These are phyloP conservation scores for Tetramorium bicarinatum DNA, from an alignment of 2,888 invertebrate genomes.

Conservation along the genomic window DNA sequence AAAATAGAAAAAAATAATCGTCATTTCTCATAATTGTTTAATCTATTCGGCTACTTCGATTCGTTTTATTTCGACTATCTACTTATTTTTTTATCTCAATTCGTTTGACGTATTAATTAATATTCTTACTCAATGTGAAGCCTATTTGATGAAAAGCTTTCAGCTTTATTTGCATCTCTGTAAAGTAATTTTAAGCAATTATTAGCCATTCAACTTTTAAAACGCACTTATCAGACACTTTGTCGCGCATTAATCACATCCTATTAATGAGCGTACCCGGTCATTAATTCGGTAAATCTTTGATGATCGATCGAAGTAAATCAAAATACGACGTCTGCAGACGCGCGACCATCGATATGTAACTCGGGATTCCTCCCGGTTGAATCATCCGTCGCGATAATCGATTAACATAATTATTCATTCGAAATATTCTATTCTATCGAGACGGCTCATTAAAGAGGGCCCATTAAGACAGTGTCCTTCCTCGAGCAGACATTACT, in stretches of 20 bases:
- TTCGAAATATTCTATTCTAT: neutral
- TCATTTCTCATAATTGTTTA: neutral
- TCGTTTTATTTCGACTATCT: neutral
- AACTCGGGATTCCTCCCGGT: neutral
- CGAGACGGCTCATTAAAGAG: constrained; percentile 53
- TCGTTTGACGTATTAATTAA: neutral
- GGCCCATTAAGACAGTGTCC: constrained; percentile 6
- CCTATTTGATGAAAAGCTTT: neutral
- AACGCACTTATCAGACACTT: neutral
- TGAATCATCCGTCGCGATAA: constrained; percentile 40
- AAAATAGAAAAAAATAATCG: neutral
- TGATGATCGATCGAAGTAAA: constrained; percentile 10
- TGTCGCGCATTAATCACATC: neutral
- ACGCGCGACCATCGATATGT: neutral
- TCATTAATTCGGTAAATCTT: constrained; percentile 21
- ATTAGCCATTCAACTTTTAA: neutral
- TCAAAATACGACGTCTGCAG: neutral
- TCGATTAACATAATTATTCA: constrained; percentile 30
- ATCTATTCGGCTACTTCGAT: neutral
- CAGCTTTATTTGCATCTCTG: neutral
- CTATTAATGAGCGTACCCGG: neutral
- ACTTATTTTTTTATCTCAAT: too few relatives aligned
- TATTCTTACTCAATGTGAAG: neutral
- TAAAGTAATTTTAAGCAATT: neutral
- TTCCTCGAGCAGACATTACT: constrained; percentile 17